Base-by-base conservation (phyloP, 2,113 vertebrate species). In the Corvus cornix region DNA sequence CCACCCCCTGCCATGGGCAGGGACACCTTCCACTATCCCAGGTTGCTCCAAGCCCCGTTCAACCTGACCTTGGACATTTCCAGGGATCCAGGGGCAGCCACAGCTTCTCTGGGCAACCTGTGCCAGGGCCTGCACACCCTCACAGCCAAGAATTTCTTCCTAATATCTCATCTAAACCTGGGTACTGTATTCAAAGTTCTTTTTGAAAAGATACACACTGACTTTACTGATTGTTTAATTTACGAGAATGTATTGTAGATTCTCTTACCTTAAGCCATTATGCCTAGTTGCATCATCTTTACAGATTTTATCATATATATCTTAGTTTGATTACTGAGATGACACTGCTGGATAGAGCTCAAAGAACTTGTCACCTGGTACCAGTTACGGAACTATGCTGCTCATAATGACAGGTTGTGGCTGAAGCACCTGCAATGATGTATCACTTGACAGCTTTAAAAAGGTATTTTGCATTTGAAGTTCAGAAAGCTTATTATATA, bases 11-110 rank as follows among this genome's bases (percentile, higher is more conserved):
- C 3, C 15, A 11, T 16, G 27, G 26, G 9, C 17, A 43, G 4
- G 26, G 31, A 18, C 19, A n/a, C 3, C 8, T 73, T 23, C 37
- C 31, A 37, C 13, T 24, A 1, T 10, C 4, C 19, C 59, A 51
- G 8, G 8, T 0, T 44, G 10, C 31, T 74, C 31, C 59, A 35
- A 59, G 5, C 2, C 31, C 11, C 0, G 0, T 31, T 17, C 51
- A 81, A 0, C 18, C 22, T 24, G 33, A 2, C 10, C 22, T 39
- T 58, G 33, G 9, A 10, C 44, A 11, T 10, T 59, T 1, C 15
- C 68, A 37, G 12, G 18, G 15, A 16, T 51, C 39, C 11, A 39
- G 28, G 10, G 3, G 4, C 15, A 31, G 20, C 11, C 22, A 33
- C 43, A 73, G 13, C 18, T 56, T 1, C 43, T 56, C 6, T 76